Evolutionary conservation across 2,113 vertebrate genomes (phyloP), one percentile per base, ranked within the genome.

Genomic region (Dicentrarchus labrax): DNA sequence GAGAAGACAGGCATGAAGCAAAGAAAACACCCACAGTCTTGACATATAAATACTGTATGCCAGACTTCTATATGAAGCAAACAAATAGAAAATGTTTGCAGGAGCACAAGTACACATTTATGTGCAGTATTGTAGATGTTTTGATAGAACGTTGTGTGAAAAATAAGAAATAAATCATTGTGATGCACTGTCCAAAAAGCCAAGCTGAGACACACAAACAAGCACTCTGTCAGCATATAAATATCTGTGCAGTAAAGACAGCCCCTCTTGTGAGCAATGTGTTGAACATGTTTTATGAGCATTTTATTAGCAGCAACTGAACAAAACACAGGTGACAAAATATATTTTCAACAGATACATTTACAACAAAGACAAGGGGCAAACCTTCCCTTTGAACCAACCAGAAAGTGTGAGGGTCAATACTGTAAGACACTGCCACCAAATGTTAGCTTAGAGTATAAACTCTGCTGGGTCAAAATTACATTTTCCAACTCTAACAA

Each of bases 371-470:
- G 4, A 50, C 61, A 39, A 51, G 6, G 9, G 9, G 5, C 41
- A 36, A 69, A 67, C 56, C 5, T 64, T 15, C 17, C 4, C 39
- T 71, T 47, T 11, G n/a, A 38, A 17, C 15, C 21, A 71, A 65
- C 39, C 73, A 72, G 30, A 66, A 5, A 50, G 15, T 11, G 43
- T 1, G 22, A 24, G 4, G 16, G 50, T n/a, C 6, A 5, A 12
- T 60, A 5, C 38, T 73, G 69, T n/a, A 10, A 41, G 41, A 62
- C 45, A 73, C 66, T 74, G 79, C 72, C 72, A 76, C 17, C 82
- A 59, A 65, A 75, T 77, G 86, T 72, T 53, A 13, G 50, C 59
- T 53, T 22, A 53, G n/a, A 51, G 8, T 11, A 41, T 8, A 47
- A 72, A 24, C 59, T 12, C 21, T 43, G 5, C 8, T 16, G 21